Evolutionary conservation across 2,113 vertebrate species (phyloP).

Genomic region (Petroica traversi): DNA sequence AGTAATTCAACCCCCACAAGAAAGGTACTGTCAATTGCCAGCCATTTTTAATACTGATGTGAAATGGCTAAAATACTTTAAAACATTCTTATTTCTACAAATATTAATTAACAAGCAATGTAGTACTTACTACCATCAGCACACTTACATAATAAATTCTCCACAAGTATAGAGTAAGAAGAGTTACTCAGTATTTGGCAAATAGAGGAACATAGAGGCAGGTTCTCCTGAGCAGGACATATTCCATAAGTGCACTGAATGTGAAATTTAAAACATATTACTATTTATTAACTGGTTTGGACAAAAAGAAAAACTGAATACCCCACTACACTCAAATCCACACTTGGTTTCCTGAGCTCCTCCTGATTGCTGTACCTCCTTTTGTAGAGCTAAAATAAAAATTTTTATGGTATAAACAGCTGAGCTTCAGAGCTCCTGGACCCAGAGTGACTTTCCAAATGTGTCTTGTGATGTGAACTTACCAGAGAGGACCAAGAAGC

Average conservation of each 20-base stretch:
- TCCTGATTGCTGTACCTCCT: background rate
- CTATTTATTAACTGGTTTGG: background rate
- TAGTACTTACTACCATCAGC: background rate
- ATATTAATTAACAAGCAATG: background rate
- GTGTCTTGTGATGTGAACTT: background rate
- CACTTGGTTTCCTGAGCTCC: background rate
- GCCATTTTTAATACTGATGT: background rate
- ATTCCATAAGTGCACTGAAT: background rate
- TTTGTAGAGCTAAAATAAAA: background rate
- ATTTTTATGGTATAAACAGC: background rate
- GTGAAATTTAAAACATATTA: background rate
- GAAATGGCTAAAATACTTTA: background rate
- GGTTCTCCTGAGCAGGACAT: background rate
- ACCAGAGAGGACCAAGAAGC: slow-evolving; percentile 94
- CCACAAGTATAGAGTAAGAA: background rate
- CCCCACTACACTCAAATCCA: background rate
- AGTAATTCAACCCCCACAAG: background rate
- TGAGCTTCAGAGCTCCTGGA: background rate
- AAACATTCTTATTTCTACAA: background rate
- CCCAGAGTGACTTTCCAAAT: background rate
- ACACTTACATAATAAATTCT: background rate
- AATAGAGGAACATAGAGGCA: background rate
- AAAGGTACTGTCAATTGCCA: background rate
- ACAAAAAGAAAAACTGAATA: background rate
- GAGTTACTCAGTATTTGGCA: background rate